Evolutionary conservation across 2,113 vertebrate genomes (phyloP).

Genomic region (Crotalus helleri): DNA sequence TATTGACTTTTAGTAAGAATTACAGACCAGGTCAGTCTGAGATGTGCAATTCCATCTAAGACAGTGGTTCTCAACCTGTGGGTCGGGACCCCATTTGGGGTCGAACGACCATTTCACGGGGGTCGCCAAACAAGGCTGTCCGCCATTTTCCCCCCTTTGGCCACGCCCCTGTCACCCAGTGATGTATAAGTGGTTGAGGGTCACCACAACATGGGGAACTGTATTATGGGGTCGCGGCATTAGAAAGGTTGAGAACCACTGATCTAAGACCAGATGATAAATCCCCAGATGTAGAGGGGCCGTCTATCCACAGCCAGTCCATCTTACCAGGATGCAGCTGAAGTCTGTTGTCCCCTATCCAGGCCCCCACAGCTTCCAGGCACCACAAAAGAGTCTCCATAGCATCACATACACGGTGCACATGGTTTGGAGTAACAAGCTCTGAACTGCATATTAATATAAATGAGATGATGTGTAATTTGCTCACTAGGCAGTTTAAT

Average conservation of each 20-base stretch:
- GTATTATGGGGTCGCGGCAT: too few relatives aligned
- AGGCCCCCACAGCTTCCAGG: not conserved
- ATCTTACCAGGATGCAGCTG: not conserved
- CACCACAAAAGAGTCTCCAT: not conserved
- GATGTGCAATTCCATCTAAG: not conserved
- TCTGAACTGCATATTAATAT: slow-evolving; percentile 9
- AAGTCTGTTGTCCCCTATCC: not conserved
- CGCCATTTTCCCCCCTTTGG: too few relatives aligned
- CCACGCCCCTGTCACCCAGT: too few relatives aligned
- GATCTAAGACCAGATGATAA: not conserved
- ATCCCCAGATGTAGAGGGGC: not conserved
- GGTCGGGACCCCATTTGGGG: too few relatives aligned
- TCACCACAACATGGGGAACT: too few relatives aligned
- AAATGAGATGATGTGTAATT: slow-evolving; percentile 1
- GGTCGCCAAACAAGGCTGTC: too few relatives aligned
- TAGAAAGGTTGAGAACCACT: too few relatives aligned
- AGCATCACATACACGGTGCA: not conserved
- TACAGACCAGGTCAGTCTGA: not conserved
- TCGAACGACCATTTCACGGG: too few relatives aligned
- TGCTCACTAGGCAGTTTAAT: slow-evolving; percentile 21
- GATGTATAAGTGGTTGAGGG: too few relatives aligned
- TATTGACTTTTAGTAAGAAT: not conserved
- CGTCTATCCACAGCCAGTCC: not conserved
- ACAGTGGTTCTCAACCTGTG: too few relatives aligned
- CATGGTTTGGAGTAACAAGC: not conserved